Evolutionary conservation across 2,797 vertebrate genomes (phyloP).

Genomic region (Sparidentex hasta): DNA sequence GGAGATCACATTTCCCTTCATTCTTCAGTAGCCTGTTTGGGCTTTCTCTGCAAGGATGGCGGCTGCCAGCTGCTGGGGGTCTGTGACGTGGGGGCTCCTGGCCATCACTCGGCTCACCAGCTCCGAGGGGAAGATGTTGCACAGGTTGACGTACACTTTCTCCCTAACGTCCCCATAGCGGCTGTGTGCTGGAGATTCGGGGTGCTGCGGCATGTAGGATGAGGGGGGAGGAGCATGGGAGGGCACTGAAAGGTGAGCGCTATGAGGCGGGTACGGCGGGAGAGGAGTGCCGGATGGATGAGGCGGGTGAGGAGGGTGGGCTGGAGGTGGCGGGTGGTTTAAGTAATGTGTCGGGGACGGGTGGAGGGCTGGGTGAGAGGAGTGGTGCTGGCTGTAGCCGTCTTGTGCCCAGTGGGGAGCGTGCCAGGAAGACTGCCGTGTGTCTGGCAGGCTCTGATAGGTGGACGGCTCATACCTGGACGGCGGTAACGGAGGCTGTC

Average conservation of each 20-base stretch:
- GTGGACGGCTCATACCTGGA: slow-evolving; percentile 89
- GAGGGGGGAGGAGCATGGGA: slow-evolving; percentile 55
- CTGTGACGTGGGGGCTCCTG: slow-evolving; percentile 92
- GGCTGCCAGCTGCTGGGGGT: slow-evolving; percentile 96
- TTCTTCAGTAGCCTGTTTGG: slow-evolving; percentile 90
- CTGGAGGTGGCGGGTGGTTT: slow-evolving; percentile 54
- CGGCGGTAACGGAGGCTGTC: slow-evolving; percentile 86
- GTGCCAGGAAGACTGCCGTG: slow-evolving; percentile 90
- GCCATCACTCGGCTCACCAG: slow-evolving; percentile 96
- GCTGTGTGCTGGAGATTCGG: slow-evolving; percentile 82
- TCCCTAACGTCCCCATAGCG: slow-evolving; percentile 89
- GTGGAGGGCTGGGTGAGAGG: slow-evolving; percentile 75
- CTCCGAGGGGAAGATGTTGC: slow-evolving; percentile 97
- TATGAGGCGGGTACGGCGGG: slow-evolving; percentile 51
- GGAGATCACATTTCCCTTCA: background rate
- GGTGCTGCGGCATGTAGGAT: slow-evolving; percentile 64
- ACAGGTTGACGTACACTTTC: slow-evolving; percentile 94
- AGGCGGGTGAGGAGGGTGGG: slow-evolving; percentile 63
- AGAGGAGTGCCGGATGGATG: slow-evolving; percentile 35
- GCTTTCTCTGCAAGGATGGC: slow-evolving; percentile 96
- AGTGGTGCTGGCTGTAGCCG: slow-evolving; percentile 68
- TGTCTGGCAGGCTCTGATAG: slow-evolving; percentile 93
- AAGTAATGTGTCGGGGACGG: slow-evolving; percentile 70
- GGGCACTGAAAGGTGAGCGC: slow-evolving; percentile 51
- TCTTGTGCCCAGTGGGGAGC: slow-evolving; percentile 82